Conservation (phyloP, 2,797 vertebrate genomes). For the Carapus acus region DNA sequence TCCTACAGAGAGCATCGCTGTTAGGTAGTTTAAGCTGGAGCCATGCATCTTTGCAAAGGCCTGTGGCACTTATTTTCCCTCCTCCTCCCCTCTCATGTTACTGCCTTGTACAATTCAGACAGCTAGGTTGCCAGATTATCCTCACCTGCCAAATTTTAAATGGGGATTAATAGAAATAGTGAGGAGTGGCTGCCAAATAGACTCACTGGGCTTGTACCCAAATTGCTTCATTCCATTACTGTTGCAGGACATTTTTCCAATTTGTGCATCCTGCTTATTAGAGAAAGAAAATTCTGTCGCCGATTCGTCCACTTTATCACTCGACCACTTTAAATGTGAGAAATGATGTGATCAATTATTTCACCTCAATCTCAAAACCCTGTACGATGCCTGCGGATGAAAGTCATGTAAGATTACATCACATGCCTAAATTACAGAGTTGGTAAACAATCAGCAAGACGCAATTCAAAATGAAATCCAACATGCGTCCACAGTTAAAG, state of each 20-base stretch:
- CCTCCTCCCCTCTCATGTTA: constrained; percentile 36
- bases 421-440: constrained; percentile 50
- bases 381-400: too few species aligned
- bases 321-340: too few species aligned
- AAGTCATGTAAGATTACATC: too few species aligned
- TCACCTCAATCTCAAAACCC: too few species aligned
- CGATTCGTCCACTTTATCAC: too few species aligned
- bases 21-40: too few species aligned
- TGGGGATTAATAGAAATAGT: constrained; percentile 56
- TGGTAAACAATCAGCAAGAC: constrained; percentile 34
- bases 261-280: constrained; percentile 15
- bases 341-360: too few species aligned
- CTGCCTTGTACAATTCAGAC: constrained; percentile 42
- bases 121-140: constrained; percentile 49
- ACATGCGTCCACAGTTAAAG: constrained; percentile 39
- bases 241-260: constrained; percentile 36
- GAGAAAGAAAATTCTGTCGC: too few species aligned
- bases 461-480: constrained; percentile 54
- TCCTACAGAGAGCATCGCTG: too few species aligned
- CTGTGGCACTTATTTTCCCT: constrained; percentile 39
- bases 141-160: constrained; percentile 58
- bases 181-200: constrained; percentile 33
- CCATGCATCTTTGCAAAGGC: constrained; percentile 15
- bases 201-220: constrained; percentile 44
- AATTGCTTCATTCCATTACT: constrained; percentile 45